Percentiles rank a stretch among this genome's conserved stretches.
Evolutionary conservation across 2,888 invertebrate species (phyloP).

Genomic region (Tetranychus truncatus): DNA sequence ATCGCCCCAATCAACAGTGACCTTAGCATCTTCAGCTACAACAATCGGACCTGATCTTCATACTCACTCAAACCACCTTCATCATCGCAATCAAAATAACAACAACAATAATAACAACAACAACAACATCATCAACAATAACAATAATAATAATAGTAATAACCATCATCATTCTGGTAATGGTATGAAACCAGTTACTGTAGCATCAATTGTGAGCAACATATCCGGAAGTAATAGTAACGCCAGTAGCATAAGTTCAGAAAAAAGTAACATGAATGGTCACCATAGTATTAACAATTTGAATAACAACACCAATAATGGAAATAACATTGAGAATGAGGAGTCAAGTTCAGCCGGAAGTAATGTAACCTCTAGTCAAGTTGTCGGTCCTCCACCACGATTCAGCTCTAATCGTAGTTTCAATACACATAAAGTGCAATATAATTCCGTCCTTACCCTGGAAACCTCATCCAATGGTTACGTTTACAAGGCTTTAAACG

Average conservation of each 20-base stretch:
- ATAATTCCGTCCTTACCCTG: slow-evolving; percentile 14
- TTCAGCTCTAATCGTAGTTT: slow-evolving; percentile 2
- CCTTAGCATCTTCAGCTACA: background rate
- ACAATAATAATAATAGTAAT: slow-evolving; percentile 5
- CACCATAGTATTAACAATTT: background rate
- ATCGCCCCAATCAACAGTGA: slow-evolving; percentile 1
- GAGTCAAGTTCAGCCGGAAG: background rate
- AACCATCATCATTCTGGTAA: background rate
- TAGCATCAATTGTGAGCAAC: background rate
- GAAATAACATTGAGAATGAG: background rate
- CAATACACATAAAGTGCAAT: slow-evolving; percentile 13
- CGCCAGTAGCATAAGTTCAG: background rate
- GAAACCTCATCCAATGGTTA: slow-evolving; percentile 13
- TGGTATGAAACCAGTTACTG: background rate
- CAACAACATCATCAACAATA: background rate
- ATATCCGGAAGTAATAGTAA: background rate
- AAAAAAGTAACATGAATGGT: background rate
- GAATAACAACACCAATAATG: background rate
- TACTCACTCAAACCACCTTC: background rate
- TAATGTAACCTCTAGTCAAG: slow-evolving; percentile 7
- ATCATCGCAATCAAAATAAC: background rate
- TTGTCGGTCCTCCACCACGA: slow-evolving; percentile 4
- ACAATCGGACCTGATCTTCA: background rate
- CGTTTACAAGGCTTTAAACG: slow-evolving; percentile 11
- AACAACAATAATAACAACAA: background rate